Percentiles rank a stretch among this genome's conserved stretches.
Conservation (phyloP, 2,797 vertebrate species). For the Linurgus olivaceus region DNA sequence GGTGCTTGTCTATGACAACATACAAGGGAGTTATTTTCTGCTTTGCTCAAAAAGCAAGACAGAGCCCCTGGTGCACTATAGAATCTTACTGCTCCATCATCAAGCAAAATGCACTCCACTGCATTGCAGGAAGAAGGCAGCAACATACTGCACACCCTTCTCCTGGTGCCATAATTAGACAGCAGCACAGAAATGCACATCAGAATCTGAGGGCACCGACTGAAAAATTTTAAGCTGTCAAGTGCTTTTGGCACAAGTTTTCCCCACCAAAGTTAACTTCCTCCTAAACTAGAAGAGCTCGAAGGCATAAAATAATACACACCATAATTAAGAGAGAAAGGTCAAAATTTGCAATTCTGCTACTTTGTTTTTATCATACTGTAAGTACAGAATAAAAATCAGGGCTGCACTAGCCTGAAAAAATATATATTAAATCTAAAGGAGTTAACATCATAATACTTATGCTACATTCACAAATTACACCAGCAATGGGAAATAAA, state of each 20-base stretch:
- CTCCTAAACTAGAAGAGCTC: not conserved
- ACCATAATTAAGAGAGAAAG: not conserved
- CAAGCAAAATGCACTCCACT: not conserved
- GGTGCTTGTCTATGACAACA: not conserved
- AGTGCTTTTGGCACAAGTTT: not conserved
- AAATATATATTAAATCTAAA: not conserved
- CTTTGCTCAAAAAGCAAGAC: not conserved
- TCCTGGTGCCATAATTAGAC: not conserved
- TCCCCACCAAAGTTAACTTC: not conserved
- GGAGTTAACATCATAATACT: not conserved
- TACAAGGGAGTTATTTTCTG: not conserved
- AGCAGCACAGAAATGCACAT: not conserved
- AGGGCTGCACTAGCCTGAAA: not conserved
- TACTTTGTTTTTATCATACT: not conserved
- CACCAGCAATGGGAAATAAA: not conserved
- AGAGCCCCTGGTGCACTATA: not conserved
- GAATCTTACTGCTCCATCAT: not conserved
- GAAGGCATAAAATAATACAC: not conserved
- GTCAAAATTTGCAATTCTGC: not conserved
- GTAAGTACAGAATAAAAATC: not conserved
- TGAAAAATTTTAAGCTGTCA: not conserved
- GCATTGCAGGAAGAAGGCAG: not conserved
- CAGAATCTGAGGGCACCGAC: not conserved
- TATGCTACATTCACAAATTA: not conserved
- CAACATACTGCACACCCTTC: not conserved